Conservation (phyloP, 1,140 invertebrate species). For the Lepidostoma basale region DNA sequence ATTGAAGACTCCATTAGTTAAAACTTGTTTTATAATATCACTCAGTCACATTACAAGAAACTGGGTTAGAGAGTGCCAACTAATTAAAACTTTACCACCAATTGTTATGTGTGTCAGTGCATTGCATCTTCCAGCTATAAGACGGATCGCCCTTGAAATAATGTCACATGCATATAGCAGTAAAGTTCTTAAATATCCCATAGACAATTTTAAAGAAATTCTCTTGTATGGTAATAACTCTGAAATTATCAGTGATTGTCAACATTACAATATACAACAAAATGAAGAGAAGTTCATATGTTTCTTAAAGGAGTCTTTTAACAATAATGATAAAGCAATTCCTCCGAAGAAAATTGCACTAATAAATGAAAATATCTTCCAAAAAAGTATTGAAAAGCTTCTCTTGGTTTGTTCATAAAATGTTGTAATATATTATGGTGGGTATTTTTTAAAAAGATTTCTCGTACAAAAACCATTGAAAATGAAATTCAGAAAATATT, state of each 20-base stretch:
- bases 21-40: constrained; percentile 14
- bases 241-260: background rate
- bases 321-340: background rate
- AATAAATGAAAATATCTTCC: too few species aligned
- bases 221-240: background rate
- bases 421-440: too few species aligned
- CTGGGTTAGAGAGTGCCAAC: constrained; percentile 5
- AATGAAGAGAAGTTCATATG: background rate
- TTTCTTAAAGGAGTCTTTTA: constrained; percentile 16
- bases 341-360: too few species aligned
- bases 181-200: constrained; percentile 6
- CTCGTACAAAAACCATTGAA: too few species aligned
- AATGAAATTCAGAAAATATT: too few species aligned
- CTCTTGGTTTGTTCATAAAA: too few species aligned
- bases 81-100: background rate
- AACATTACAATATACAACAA: constrained; percentile 10
- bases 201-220: constrained; percentile 1
- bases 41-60: background rate
- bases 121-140: constrained; percentile 3
- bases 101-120: background rate
- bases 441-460: too few species aligned
- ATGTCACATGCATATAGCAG: constrained; percentile 20
- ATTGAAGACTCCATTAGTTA: constrained; percentile 10
- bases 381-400: too few species aligned
- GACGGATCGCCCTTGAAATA: constrained; percentile 9